Evolutionary conservation across 37 sponge, comb jelly and placozoan species (phyloP), one percentile per base, ranked within the genome.

Genomic region (Spongilla lacustris): DNA sequence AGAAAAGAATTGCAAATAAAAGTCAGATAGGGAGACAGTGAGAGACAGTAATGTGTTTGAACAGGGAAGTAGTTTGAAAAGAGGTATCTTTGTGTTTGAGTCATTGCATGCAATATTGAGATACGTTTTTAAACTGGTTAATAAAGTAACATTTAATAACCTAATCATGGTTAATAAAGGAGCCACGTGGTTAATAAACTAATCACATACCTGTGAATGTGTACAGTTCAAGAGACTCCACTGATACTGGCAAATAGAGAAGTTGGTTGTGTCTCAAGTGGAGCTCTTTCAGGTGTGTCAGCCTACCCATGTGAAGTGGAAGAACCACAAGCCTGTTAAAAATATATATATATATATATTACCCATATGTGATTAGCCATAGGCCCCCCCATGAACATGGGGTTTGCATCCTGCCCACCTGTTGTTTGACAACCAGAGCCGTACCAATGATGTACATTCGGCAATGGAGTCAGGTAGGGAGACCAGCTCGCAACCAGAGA

Each of bases 391-490:
- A 46, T 46, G n/a, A n/a, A n/a, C n/a, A 46, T 41, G 6, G 6
- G 41, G 41, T 41, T 41, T 33, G 30, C 73, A 72, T 32, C n/a
- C 10, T 33, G 26, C 81, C 30, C 46, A 89, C 92, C 67, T 85
- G 76, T 94, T 94, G 66, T 83, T 79, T n/a, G 85, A 84, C 28
- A 91, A n/a, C 95, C 95, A 91, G 27, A 94, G 84, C 68, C 77
- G 77, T 21, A 82, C 86, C 34, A 94, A 73, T 36, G 83, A 48
- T 4, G 23, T 36, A 69, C 95, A 94, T 27, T 83, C 72, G 4
- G 85, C 49, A 23, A 94, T 50, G 32, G 89, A 89, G 26, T 94
- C 92, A 0, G 95, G 95, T 9, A 94, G 69, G 12, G 41, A 30
- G 24, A 36, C 84, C 38, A 94, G 86, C 35, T 83, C 76, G 79